phyloP scores from a whole-genome alignment of 92 coral and sea anemone species.

The Porites evermanni region DNA sequence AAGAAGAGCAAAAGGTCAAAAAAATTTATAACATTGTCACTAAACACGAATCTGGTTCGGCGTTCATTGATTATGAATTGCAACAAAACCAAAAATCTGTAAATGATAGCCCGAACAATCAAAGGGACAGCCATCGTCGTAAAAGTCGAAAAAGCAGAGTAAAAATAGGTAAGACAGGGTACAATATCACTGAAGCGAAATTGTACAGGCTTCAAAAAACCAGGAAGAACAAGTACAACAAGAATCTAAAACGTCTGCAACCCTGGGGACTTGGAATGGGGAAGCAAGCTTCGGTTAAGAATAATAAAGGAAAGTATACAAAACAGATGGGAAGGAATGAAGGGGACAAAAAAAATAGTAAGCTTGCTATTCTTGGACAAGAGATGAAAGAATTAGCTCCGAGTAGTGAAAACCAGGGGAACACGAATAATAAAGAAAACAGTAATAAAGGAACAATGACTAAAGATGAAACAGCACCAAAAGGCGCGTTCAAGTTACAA shows the following conservation, averaged over 20 bases:
- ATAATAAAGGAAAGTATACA: background rate
- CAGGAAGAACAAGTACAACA: constrained; percentile 12
- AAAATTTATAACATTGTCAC: constrained; percentile 41
- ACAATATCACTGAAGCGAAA: constrained; percentile 18
- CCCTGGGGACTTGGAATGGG: constrained; percentile 33
- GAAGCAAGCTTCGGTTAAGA: background rate
- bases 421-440: background rate
- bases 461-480: background rate
- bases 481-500: background rate
- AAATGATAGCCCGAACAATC: background rate
- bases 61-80: constrained; percentile 32
- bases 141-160: constrained; percentile 42
- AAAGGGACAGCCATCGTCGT: background rate
- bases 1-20: constrained; percentile 30
- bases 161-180: background rate
- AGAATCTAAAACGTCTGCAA: constrained; percentile 20
- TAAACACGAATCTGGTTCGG: constrained; percentile 48
- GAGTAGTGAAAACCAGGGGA: background rate
- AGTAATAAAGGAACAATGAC: background rate
- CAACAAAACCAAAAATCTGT: background rate
- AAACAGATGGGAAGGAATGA: background rate
- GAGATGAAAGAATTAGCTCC: constrained; percentile 40
- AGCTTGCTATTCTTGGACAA: constrained; percentile 24
- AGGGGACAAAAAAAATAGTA: background rate
- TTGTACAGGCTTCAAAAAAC: constrained; percentile 29